phyloP scores from a whole-genome alignment of 2,888 invertebrate species.

The Ephialtes manifestator region DNA sequence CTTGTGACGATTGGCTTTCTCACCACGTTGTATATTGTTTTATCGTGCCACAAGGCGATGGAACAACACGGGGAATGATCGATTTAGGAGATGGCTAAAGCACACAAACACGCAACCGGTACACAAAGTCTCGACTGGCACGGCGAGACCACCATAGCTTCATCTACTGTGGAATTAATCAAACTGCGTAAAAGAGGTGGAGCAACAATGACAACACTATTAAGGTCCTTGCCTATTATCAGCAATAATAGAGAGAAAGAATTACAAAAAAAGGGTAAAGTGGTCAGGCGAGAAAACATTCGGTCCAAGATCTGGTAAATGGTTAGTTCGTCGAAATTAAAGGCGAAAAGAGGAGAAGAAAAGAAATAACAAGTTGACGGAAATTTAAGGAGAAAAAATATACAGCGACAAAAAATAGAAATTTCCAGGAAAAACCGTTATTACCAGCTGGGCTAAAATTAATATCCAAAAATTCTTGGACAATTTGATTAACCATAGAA shows the following conservation, averaged over 20 bases:
- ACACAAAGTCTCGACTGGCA: neutral
- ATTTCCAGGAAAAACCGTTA: constrained; percentile 31
- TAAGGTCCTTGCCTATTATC: neutral
- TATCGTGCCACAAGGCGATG: neutral
- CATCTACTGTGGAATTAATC: neutral
- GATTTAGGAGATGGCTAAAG: neutral
- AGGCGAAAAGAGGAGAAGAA: constrained; percentile 22
- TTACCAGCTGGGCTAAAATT: neutral
- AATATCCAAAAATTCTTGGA: too few relatives aligned
- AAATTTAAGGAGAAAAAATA: constrained; percentile 61
- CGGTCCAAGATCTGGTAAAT: constrained; percentile 14
- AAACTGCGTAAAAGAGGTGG: neutral
- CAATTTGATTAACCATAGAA: too few relatives aligned
- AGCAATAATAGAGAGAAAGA: neutral
- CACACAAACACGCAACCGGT: neutral
- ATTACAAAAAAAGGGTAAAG: constrained; percentile 12
- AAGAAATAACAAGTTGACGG: constrained; percentile 17
- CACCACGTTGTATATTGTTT: constrained; percentile 1
- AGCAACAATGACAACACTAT: constrained; percentile 7
- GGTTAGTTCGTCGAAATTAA: constrained; percentile 12
- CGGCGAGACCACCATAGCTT: neutral
- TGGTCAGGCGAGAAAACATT: constrained; percentile 50
- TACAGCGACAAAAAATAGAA: constrained; percentile 55
- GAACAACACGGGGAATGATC: neutral
- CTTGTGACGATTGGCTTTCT: neutral